Percentiles rank a stretch among this genome's conserved stretches.
Evolutionary conservation across 2,113 vertebrate species (phyloP).

Genomic region (Varanus salvator): DNA sequence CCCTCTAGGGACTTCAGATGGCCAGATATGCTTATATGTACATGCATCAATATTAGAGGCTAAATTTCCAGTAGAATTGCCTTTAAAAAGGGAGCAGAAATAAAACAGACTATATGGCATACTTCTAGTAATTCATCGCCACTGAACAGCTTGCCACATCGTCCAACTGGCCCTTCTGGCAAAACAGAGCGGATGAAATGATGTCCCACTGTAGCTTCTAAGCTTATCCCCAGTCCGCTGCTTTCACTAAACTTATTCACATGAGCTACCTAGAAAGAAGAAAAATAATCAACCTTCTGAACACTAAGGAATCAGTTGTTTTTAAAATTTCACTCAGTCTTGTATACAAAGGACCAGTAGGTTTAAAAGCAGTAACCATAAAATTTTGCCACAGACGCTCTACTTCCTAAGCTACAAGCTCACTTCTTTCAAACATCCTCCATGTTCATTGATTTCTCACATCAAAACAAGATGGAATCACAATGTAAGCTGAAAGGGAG

Average conservation of each 20-base stretch:
- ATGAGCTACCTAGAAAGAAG: conserved; percentile 84
- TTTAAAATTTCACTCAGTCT: not conserved
- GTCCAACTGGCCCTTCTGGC: conserved; percentile 94
- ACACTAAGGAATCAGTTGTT: not conserved
- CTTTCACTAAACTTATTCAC: conserved; percentile 94
- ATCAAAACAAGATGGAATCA: conserved; percentile 24
- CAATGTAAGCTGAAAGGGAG: conserved; percentile 25
- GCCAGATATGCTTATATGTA: not conserved
- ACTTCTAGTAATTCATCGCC: conserved; percentile 97
- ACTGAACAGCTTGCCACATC: conserved; percentile 89
- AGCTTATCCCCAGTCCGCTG: conserved; percentile 94
- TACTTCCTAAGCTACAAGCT: conserved; percentile 10
- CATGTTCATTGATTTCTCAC: conserved; percentile 14
- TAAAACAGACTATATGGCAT: conserved; percentile 44
- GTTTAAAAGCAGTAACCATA: conserved; percentile 15
- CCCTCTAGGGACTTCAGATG: not conserved
- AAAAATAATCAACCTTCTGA: conserved; percentile 5
- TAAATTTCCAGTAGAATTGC: conserved; percentile 14
- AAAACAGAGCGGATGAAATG: conserved; percentile 96
- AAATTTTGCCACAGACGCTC: not conserved
- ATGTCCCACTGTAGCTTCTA: conserved; percentile 90
- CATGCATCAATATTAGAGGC: not conserved
- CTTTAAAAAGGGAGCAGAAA: not conserved
- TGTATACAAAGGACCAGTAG: not conserved
- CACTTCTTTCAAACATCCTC: conserved; percentile 5